Conservation (phyloP, 2,888 invertebrate species). For the Agrenia bidenticulata region DNA sequence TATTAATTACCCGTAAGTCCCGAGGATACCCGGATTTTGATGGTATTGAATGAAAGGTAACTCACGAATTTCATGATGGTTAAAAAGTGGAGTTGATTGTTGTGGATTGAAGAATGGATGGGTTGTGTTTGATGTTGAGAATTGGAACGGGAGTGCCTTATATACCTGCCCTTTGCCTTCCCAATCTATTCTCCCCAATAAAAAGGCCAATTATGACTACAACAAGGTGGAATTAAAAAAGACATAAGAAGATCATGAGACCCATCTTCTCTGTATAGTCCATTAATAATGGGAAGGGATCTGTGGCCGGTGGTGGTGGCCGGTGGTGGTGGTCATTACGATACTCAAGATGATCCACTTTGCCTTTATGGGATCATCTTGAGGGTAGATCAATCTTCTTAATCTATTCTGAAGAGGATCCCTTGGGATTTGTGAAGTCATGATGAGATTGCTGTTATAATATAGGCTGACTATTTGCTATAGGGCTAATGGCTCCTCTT, state of each 20-base stretch:
- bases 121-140: constrained; percentile 18
- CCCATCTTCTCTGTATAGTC: too few relatives aligned
- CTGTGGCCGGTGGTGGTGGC: background rate
- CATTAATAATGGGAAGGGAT: background rate
- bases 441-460: too few relatives aligned
- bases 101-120: constrained; percentile 16
- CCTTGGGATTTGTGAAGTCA: too few relatives aligned
- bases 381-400: too few relatives aligned
- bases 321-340: background rate
- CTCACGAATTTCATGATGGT: constrained; percentile 33
- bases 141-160: constrained; percentile 10
- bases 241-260: too few relatives aligned
- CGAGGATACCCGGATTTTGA: background rate
- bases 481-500: too few relatives aligned
- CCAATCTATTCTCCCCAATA: too few relatives aligned
- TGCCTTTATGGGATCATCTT: too few relatives aligned
- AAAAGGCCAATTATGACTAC: too few relatives aligned
- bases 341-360: background rate
- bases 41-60: background rate
- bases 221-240: too few relatives aligned
- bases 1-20: background rate
- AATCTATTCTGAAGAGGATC: too few relatives aligned
- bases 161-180: constrained; percentile 14
- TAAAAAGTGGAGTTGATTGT: constrained; percentile 1
- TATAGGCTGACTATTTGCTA: too few relatives aligned